These are phyloP conservation scores for Euproctis similis DNA, from an alignment of 2,888 invertebrate genomes.

Conservation along the genomic window DNA sequence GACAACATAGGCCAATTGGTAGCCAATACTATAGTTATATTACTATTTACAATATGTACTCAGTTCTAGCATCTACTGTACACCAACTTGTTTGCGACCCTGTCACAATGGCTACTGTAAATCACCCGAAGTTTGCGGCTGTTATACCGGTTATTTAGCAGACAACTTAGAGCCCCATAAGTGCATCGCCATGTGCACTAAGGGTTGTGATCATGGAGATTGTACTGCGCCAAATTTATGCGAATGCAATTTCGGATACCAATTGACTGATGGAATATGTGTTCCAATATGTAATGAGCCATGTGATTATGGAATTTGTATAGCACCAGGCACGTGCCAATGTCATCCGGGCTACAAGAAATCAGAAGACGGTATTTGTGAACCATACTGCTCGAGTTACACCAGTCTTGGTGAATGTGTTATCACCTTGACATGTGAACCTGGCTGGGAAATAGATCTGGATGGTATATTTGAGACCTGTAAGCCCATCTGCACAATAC, in stretches of 20 bases:
- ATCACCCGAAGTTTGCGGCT: slow-evolving; percentile 18
- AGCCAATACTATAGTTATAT: no score
- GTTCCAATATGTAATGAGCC: slow-evolving; percentile 38
- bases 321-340: slow-evolving; percentile 59
- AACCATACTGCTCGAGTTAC: slow-evolving; percentile 10
- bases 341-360: slow-evolving; percentile 39
- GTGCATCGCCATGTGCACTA: slow-evolving; percentile 12
- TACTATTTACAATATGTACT: not conserved
- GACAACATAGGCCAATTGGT: no score
- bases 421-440: slow-evolving; percentile 9
- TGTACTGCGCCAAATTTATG: slow-evolving; percentile 20
- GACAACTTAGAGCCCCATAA: slow-evolving; percentile 5
- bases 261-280: not conserved
- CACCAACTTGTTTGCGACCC: not conserved
- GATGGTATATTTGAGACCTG: slow-evolving; percentile 16
- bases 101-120: slow-evolving; percentile 33
- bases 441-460: slow-evolving; percentile 12
- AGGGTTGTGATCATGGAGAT: slow-evolving; percentile 28
- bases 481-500: slow-evolving; percentile 19
- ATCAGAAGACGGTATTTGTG: slow-evolving; percentile 23
- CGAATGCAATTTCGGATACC: slow-evolving; percentile 1
- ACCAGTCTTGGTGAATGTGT: slow-evolving; percentile 14
- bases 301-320: slow-evolving; percentile 63
- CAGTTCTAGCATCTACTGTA: not conserved
- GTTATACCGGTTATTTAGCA: slow-evolving; percentile 11